Evolutionary conservation across 2,888 invertebrate species (phyloP).

Genomic region (Harpalus rufipes): DNA sequence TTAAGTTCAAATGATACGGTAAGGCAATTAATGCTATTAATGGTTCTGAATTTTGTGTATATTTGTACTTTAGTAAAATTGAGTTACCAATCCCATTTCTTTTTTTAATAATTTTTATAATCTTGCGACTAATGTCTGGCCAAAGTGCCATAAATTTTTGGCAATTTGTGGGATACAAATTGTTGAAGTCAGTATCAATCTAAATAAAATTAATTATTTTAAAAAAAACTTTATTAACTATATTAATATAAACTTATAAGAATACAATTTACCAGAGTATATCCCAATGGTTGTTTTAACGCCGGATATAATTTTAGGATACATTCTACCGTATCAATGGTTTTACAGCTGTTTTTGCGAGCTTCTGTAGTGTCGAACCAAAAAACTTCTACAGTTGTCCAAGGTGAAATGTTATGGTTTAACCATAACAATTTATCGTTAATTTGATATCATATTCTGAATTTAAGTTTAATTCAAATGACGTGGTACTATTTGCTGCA

Average conservation of each 20-base stretch:
- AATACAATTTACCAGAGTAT: not conserved
- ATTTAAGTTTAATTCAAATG: too few relatives aligned
- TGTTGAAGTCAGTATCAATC: not conserved
- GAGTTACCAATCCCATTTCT: not conserved
- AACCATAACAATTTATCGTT: constrained; percentile 1
- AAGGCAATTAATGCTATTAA: not conserved
- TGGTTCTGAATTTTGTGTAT: not conserved
- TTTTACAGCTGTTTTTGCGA: not conserved
- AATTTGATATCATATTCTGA: not conserved
- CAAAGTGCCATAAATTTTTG: not conserved
- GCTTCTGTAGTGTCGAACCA: not conserved
- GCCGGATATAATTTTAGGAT: not conserved
- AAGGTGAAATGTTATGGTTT: not conserved
- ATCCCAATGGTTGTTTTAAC: not conserved
- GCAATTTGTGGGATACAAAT: not conserved
- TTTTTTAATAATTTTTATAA: not conserved
- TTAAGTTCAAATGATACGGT: not conserved
- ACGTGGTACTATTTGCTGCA: too few relatives aligned
- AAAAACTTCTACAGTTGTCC: not conserved
- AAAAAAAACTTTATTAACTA: too few relatives aligned
- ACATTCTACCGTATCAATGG: not conserved
- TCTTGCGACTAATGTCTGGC: not conserved
- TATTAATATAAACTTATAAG: too few relatives aligned
- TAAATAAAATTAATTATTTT: not conserved
- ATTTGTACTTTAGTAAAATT: not conserved